Base-by-base conservation (phyloP, 2,797 vertebrate genomes). In the Sebastes hopkinsi region DNA sequence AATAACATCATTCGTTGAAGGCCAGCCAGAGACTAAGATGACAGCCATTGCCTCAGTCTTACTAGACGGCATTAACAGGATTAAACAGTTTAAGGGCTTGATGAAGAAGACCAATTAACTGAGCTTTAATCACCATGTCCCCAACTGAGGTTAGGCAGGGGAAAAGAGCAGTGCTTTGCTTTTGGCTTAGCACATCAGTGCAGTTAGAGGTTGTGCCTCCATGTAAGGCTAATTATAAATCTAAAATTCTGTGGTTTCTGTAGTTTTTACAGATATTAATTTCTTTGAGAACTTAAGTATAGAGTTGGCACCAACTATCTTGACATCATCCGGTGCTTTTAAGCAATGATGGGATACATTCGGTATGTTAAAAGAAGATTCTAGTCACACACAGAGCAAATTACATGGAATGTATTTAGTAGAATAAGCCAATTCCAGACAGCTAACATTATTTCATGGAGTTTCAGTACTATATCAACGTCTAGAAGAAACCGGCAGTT, bases 41-140 rank as follows among this genome's bases (percentile, higher is more conserved):
- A 80, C 79, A 87, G 82, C 66, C n/a, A 67, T 75, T 14, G 11
- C 50, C 52, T 73, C 72, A 76, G 76, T 82, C 62, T 64, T 59
- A 81, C 78, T 11, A 34, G 54, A 79, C 42, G 59, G 86, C 79
- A 87, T 81, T 85, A 88, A 88, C 60, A 67, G 84, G 88, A 91
- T 91, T 88, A 85, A 89, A 81, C 52, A 56, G 79, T 77, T 85
- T 70, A 83, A 75, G 67, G 67, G 64, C 46, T 83, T 75, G 85
- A 85, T 85, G 79, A 82, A 79, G 64, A 83, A 72, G 67, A 75
- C 29, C 77, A 69, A 83, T 86, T 86, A 90, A 82, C 52, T 79
- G 72, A 67, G 67, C 65, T 80, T 84, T 86, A 89, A 89, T 91
- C 87, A 89, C 76, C 72, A 67, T 56, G 74, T 79, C 65, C 59